Conservation (phyloP, 92 coral and sea anemone species). For the Isaurus tuberculatus region DNA sequence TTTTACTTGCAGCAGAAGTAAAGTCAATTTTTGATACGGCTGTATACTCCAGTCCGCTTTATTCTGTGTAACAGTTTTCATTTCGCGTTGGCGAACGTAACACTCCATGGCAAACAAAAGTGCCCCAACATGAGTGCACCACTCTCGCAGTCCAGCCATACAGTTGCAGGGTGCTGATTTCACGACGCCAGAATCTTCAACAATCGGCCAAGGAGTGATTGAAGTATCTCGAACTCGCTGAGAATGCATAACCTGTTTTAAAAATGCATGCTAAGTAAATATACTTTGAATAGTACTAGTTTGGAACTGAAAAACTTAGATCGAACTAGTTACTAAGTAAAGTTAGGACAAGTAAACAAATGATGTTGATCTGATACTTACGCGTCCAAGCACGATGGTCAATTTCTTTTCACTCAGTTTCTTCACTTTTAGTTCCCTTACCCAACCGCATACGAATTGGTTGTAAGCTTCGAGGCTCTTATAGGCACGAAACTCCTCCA, state of each 20-base stretch:
- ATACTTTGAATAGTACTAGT: not conserved
- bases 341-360: not conserved
- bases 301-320: not conserved
- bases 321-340: not conserved
- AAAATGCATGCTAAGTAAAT: not conserved
- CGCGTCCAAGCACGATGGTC: no score
- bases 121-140: slow-evolving; percentile 62
- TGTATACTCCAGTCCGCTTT: slow-evolving; percentile 23
- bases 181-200: slow-evolving; percentile 30
- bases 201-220: slow-evolving; percentile 46
- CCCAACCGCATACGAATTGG: no score
- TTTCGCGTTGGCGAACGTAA: slow-evolving; percentile 36
- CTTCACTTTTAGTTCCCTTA: no score
- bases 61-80: not conserved
- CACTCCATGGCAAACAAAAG: slow-evolving; percentile 48
- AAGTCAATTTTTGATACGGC: slow-evolving; percentile 9
- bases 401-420: no score
- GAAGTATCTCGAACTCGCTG: slow-evolving; percentile 59
- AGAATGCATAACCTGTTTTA: slow-evolving; percentile 50
- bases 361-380: slow-evolving; percentile 1
- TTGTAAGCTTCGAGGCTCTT: no score
- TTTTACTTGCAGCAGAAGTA: slow-evolving; percentile 11
- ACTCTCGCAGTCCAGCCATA: slow-evolving; percentile 62
- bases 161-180: slow-evolving; percentile 56
- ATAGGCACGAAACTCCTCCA: no score